phyloP scores from a whole-genome alignment of 1,140 invertebrate genomes.

The Drosophila willistoni region DNA sequence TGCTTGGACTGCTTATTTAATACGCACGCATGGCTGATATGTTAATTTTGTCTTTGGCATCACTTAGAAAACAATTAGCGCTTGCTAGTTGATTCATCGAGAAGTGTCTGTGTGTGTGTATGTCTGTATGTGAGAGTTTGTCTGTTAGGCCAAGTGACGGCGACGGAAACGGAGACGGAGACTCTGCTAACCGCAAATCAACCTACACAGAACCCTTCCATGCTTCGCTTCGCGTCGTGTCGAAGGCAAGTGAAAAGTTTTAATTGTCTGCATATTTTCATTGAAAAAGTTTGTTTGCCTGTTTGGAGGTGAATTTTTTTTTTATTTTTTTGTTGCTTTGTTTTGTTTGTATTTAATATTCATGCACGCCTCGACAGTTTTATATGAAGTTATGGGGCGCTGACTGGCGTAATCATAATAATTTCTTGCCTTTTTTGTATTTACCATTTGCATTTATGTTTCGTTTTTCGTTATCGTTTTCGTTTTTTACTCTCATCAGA shows the following conservation, averaged over 20 bases:
- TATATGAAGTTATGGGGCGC: constrained; percentile 55
- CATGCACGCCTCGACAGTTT: constrained; percentile 43
- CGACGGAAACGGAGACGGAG: no score
- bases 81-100: constrained; percentile 45
- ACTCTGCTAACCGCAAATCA: no score
- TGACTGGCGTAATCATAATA: constrained; percentile 58
- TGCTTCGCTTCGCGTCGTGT: not conserved
- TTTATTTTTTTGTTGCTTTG: not conserved
- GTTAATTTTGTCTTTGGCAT: constrained; percentile 71
- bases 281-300: constrained; percentile 63
- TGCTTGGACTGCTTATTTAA: constrained; percentile 35
- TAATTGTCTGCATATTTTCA: constrained; percentile 77
- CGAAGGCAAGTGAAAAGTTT: constrained; percentile 75
- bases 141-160: not conserved
- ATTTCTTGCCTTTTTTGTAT: constrained; percentile 68
- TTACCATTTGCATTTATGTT: constrained; percentile 57
- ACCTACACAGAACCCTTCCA: constrained; percentile 1
- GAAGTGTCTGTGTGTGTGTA: not conserved
- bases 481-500: constrained; percentile 19
- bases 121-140: not conserved
- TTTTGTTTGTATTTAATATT: constrained; percentile 49
- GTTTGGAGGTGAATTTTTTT: not conserved
- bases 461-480: constrained; percentile 20
- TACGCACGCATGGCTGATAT: constrained; percentile 72
- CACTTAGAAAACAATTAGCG: constrained; percentile 76